These are phyloP conservation scores for Zoanthus solanderi DNA, from an alignment of 92 coral and sea anemone genomes.

Conservation along the genomic window DNA sequence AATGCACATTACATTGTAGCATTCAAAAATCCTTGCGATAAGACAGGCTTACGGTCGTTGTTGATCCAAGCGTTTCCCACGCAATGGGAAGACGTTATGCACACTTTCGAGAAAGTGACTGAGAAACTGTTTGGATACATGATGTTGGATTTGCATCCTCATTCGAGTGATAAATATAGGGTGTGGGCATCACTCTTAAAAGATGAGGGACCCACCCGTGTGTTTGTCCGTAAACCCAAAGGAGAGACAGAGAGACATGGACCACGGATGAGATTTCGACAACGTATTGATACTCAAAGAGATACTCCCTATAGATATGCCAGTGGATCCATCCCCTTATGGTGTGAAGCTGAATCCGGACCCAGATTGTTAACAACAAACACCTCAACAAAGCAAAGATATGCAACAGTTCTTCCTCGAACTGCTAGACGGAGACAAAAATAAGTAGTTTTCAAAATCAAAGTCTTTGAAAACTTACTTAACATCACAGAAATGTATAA, in stretches of 20 bases:
- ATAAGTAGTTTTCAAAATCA: neutral
- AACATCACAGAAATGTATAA: neutral
- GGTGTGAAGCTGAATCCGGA: neutral
- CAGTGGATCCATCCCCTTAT: neutral
- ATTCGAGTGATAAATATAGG: slow-evolving; percentile 22
- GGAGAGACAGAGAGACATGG: neutral
- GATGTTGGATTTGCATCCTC: slow-evolving; percentile 22
- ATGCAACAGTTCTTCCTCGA: neutral
- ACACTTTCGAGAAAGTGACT: slow-evolving; percentile 34
- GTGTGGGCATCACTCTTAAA: slow-evolving; percentile 1
- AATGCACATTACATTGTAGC: neutral
- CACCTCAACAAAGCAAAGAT: neutral
- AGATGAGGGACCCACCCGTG: slow-evolving; percentile 24
- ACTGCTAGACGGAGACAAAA: neutral
- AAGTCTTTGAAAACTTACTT: neutral
- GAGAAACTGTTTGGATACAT: slow-evolving; percentile 45
- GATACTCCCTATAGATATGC: neutral
- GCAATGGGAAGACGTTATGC: slow-evolving; percentile 32
- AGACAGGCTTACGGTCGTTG: slow-evolving; percentile 35
- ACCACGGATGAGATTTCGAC: neutral
- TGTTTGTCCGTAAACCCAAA: neutral
- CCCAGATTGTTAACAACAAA: neutral
- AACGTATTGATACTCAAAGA: neutral
- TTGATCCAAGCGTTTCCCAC: slow-evolving; percentile 53
- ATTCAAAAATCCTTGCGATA: slow-evolving; percentile 60